Percentiles rank a stretch among this genome's conserved stretches.
These are phyloP conservation scores for Guaruba guarouba DNA, from an alignment of 2,113 vertebrate genomes.

Conservation along the genomic window DNA sequence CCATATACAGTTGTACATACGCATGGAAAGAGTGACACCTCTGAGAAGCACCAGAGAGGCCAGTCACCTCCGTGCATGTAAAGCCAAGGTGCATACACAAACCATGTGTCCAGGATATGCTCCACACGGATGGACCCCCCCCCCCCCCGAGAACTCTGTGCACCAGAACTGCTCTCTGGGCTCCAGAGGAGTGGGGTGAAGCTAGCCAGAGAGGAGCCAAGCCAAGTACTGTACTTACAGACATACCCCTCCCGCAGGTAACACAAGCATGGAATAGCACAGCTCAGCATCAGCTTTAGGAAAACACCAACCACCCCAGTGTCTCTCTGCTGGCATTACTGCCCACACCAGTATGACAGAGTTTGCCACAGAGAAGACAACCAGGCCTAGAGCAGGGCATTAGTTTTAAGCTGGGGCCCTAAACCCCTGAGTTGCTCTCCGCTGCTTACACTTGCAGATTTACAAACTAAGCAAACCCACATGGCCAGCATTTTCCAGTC, in stretches of 20 bases:
- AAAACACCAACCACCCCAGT: not conserved
- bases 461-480: not conserved
- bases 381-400: not conserved
- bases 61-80: not conserved
- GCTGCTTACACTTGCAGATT: not conserved
- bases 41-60: not conserved
- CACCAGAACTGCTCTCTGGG: not conserved
- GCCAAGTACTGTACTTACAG: not conserved
- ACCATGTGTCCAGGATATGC: not conserved
- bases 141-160: rapidly evolving
- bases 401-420: not conserved
- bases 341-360: not conserved
- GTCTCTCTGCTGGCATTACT: not conserved
- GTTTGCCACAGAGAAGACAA: not conserved
- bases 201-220: not conserved
- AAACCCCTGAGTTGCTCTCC: not conserved
- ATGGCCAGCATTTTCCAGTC: not conserved
- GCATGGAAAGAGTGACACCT: not conserved
- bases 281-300: not conserved
- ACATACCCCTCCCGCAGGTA: not conserved
- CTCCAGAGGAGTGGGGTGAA: not conserved
- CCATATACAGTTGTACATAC: not conserved
- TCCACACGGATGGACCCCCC: rapidly evolving
- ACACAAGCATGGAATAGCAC: not conserved
- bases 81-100: not conserved